Base-by-base conservation (phyloP, 2,888 invertebrate species). In the Netelia fuscicornis region DNA sequence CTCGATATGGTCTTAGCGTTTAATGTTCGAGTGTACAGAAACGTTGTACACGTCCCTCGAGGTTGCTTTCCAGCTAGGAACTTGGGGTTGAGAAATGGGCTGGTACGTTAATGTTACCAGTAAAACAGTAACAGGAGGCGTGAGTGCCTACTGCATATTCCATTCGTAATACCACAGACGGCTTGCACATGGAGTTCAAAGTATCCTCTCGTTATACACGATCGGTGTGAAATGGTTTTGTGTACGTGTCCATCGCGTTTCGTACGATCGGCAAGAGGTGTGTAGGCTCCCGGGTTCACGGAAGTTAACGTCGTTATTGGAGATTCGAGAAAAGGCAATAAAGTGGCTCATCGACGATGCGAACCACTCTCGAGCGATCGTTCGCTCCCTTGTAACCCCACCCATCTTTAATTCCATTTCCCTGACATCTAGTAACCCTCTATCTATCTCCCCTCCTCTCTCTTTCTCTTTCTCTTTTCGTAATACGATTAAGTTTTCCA, bases 271-370 rank as follows among this genome's bases (percentile, higher is more conserved):
- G 17, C 20, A 44, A 17, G n/a, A 10, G 37, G 5, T 42, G 17
- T 37, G 17, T 37, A 75, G 8, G 58, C 62, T 62, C 62, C 23
- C 0, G 2, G 10, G 10, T 70, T 48, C 23, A 52, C 74, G 71
- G 54, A 84, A 79, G 86, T 84, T 82, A 84, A 84, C 81, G 80
- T 77, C 80, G 82, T 82, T 82, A 86, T 80, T 62, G 84, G 75
- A 25, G 60, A 84, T 84, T 74, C 70, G 48, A 75, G 78, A 81
- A 81, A 62, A 81, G 79, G 81, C 81, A 84, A 86, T 86, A 85
- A 86, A 86, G 84, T 86, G 76, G 62, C 84, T 84, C 82, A 86
- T 86, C 81, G 79, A 72, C 72, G 62, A 86, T 86, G 80, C 84
- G 71, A 77, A 80, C 82, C 75, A 82, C 85, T 85, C 74, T 54